Evolutionary conservation across 2,797 vertebrate species (phyloP), one percentile per base, ranked within the genome.

Genomic region (Brachyalestes nurse): DNA sequence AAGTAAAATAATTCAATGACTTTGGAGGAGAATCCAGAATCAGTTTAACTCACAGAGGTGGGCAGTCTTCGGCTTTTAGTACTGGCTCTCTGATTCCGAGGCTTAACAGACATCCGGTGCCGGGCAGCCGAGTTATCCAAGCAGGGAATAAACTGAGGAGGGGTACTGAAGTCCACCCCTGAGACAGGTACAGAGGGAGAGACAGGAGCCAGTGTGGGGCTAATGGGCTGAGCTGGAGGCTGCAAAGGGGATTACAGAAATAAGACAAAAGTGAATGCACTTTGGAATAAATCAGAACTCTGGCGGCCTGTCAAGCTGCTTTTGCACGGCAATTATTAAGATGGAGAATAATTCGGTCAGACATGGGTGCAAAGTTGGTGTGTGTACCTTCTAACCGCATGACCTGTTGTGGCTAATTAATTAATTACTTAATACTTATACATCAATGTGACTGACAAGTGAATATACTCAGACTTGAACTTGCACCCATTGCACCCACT

Each of bases 101-200:
- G 97, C 83, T 97, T 99, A 77, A 99, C 85, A 61, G 97, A 93
- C 92, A 99, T 96, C 72, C 97, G 96, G 87, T 99, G 97, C 70
- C 95, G 97, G n/a, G 98, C 97, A 28, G 97, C 98, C 66, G 98
- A 97, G 77, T 93, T 98, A 87, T 99, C 96, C 87, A 99, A 88
- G 88, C 94, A 95, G 79, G 94, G 88, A 7, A 89, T 94, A 83
- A 92, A 92, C 72, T 94, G 92, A 51, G 95, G 93, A 55, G 96
- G 96, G 75, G 86, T 82, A 82, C 90, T 92, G 79, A 99, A 98
- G 90, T 96, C 93, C 34, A 94, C 90, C 76, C 90, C 65, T 1
- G 93, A 87, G 0, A 87, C 92, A 25, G 88, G 75, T 77, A 86
- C 90, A 61, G 42, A 85, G 9, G 60, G 38, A 49, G 82, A 49